Evolutionary conservation across 2,797 vertebrate genomes (phyloP), one percentile per base, ranked within the genome.

Genomic region (Muscicapa comitata): DNA sequence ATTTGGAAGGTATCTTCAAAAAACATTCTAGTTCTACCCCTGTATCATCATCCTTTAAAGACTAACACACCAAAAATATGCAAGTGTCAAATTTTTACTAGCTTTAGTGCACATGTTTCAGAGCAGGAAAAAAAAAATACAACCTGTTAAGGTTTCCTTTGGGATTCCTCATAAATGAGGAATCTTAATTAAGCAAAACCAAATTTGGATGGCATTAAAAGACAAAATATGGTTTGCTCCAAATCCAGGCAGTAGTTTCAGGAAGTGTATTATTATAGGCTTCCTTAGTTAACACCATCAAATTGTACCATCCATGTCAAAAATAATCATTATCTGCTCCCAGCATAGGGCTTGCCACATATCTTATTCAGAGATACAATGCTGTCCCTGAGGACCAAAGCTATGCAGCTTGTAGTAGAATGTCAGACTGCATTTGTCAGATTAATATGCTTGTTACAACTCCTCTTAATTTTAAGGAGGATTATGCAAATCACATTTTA

Each of bases 131-230:
- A 93, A n/a, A 93, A 92, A 87, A 71, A 45, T 78, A 68, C 38
- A 5, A 53, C 43, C 86, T 5, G 11, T 25, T 82, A 45, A 77
- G 43, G 71, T 73, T 94, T 93, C 24, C 3, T 63, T 57, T 71
- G 47, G 10, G 81, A 85, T 89, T 82, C 58, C 66, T 86, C 66
- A 84, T 73, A 95, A 88, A 79, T 21, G 31, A 74, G 24, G 23
- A 85, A 68, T 37, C 61, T 86, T 91, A 93, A 93, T 88, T 93
- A 94, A 82, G 53, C 28, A 95, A 84, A 86, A 38, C 4, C 29
- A 86, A 89, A 71, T 62, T 68, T 51, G 61, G 37, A 57, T 51
- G 50, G 57, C 43, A 73, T 33, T 73, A 33, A 63, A 75, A 50
- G 65, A 45, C 16, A 48, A 61, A 75, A 65, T 5, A 38, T 31